A percentile compares a stretch with the other conserved stretches of the same genome.
phyloP scores from a whole-genome alignment of 2,113 vertebrate genomes.

The Pelusios castaneus region DNA sequence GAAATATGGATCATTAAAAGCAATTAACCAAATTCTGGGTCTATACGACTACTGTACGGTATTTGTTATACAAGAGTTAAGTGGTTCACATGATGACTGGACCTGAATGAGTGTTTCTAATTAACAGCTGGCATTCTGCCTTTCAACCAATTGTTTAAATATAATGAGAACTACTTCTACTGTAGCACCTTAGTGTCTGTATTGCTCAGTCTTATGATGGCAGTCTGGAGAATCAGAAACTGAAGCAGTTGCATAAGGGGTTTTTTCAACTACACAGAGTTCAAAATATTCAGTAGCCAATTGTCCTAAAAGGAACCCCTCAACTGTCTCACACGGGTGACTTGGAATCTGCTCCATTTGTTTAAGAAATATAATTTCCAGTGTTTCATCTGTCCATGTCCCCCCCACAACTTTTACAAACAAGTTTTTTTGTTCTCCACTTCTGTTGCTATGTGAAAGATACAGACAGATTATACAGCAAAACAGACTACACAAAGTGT shows the following conservation, averaged over 20 bases:
- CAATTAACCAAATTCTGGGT: neutral
- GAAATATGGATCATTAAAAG: slow-evolving; percentile 13
- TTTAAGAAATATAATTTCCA: neutral
- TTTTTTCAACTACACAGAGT: neutral
- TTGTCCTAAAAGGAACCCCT: slow-evolving; percentile 12
- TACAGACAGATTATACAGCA: neutral
- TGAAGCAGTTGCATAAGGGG: neutral
- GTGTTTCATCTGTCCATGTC: neutral
- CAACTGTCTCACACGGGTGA: neutral
- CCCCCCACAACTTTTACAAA: rapidly evolving
- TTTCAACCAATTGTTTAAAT: neutral
- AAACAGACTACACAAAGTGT: neutral
- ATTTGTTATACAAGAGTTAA: neutral
- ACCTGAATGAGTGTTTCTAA: rapidly evolving
- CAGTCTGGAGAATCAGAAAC: neutral
- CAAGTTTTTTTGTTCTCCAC: neutral
- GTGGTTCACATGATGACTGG: neutral
- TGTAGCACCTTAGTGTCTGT: neutral
- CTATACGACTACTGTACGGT: neutral
- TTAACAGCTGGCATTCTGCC: neutral
- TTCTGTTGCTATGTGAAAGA: neutral
- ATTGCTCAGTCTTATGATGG: neutral
- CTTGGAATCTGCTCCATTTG: neutral
- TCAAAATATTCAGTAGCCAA: neutral
- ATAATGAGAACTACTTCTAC: neutral